These are phyloP conservation scores for Agriopis aurantiaria DNA, from an alignment of 2,888 invertebrate species.

Conservation along the genomic window DNA sequence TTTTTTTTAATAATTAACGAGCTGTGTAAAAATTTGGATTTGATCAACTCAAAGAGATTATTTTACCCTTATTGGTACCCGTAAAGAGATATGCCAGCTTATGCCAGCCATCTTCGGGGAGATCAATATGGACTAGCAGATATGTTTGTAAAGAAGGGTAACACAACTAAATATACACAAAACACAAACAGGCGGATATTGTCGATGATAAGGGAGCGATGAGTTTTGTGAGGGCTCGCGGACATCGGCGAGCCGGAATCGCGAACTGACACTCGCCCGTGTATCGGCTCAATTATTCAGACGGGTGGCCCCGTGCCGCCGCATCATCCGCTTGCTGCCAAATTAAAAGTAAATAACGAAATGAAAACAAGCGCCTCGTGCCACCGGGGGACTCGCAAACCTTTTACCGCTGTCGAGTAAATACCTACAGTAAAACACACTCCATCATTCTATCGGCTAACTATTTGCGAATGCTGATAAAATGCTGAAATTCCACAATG, in stretches of 20 bases:
- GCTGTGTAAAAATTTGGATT: too few relatives aligned
- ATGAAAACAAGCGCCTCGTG: slow-evolving; percentile 82
- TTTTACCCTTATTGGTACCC: too few relatives aligned
- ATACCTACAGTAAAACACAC: slow-evolving; percentile 83
- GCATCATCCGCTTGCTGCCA: slow-evolving; percentile 85
- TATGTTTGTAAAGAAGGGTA: neutral
- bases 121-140: neutral
- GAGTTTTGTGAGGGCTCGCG: slow-evolving; percentile 17
- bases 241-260: slow-evolving; percentile 52
- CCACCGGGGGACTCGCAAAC: slow-evolving; percentile 84
- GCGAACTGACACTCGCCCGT: slow-evolving; percentile 62
- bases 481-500: slow-evolving; percentile 67
- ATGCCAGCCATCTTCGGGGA: neutral
- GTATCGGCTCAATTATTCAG: slow-evolving; percentile 82
- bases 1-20: too few relatives aligned
- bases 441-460: slow-evolving; percentile 82
- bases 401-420: slow-evolving; percentile 84
- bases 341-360: slow-evolving; percentile 87
- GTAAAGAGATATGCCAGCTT: too few relatives aligned
- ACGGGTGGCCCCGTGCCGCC: slow-evolving; percentile 73
- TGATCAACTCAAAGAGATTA: too few relatives aligned
- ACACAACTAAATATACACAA: neutral
- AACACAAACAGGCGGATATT: neutral
- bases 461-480: slow-evolving; percentile 77
- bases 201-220: slow-evolving; percentile 19